Percentiles rank a stretch among this genome's conserved stretches.
Evolutionary conservation across 2,797 vertebrate genomes (phyloP).

Genomic region (Darevskia nairensis): DNA sequence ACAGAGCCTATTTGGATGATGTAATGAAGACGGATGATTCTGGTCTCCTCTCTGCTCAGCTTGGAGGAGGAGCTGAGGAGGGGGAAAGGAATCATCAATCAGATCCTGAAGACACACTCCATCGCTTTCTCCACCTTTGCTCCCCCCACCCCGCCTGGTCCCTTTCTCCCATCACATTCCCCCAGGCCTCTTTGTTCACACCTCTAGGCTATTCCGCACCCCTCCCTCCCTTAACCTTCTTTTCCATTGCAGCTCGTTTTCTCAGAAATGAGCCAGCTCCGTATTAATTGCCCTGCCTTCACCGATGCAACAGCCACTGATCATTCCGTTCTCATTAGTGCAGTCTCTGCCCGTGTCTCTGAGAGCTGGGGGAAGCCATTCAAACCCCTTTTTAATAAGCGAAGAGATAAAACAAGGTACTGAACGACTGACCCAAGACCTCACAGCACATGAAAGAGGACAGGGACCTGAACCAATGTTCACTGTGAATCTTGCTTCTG

Average conservation of each 20-base stretch:
- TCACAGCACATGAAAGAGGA: neutral
- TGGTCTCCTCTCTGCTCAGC: constrained; percentile 57
- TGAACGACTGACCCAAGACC: neutral
- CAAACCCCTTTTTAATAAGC: constrained; percentile 11
- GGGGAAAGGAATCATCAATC: constrained; percentile 38
- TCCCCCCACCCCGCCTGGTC: constrained; percentile 22
- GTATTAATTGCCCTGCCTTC: constrained; percentile 13
- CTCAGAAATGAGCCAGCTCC: neutral
- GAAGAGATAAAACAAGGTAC: neutral
- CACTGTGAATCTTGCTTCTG: neutral
- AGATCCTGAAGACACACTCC: constrained; percentile 54
- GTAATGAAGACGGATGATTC: constrained; percentile 83
- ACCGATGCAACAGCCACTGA: neutral
- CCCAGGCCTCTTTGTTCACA: neutral
- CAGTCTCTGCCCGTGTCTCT: neutral
- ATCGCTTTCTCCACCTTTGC: accelerated
- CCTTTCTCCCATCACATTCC: constrained; percentile 32
- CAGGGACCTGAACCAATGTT: neutral
- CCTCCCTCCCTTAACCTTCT: neutral
- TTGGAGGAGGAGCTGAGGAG: constrained; percentile 52
- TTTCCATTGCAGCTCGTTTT: constrained; percentile 1
- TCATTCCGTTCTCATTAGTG: neutral
- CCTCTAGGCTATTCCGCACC: constrained; percentile 7
- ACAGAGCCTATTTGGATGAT: constrained; percentile 70
- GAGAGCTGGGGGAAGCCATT: neutral